Evolutionary conservation across 2,888 invertebrate genomes (phyloP), one percentile per base, ranked within the genome.

Genomic region (Thumatha senex): DNA sequence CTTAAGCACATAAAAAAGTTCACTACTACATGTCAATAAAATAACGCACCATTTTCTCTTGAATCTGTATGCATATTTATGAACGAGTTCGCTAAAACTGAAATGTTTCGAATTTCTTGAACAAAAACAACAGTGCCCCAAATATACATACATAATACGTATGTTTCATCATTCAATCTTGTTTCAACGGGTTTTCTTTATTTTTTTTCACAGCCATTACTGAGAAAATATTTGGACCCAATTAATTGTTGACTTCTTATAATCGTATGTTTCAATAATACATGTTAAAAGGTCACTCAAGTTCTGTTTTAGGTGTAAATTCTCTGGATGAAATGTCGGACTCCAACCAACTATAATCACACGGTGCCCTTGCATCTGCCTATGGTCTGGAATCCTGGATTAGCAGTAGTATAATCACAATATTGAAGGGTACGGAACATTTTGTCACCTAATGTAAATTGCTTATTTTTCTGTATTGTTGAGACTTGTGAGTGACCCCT

Each of bases 121-220:
- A 48, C 40, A 41, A 52, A 48, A 52, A 39, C 35, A 44, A 38
- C 33, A 33, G 31, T 52, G 47, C 40, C 35, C 33, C 31, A 45
- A 40, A 40, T 40, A 43, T 9, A 31, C 8, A 36, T n/a, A 48
- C 31, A 48, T 18, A 35, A 47, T 12, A 13, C 15, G 42, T 18
- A 39, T 31, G 13, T 24, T 14, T 15, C 24, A 10, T 31, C 29
- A 38, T 36, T 39, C 2, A 29, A 14, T 10, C 14, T 4, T 13
- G 18, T 49, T 44, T 35, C 14, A 40, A 18, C 18, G 15, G 34
- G 36, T 52, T 41, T 39, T 46, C 39, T 18, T 4, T 40, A 31
- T 31, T 8, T 8, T 43, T 51, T 47, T 39, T 24, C 13, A 43
- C 30, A 39, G 12, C 40, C 18, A 18, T 8, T 51, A 47, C 51